Percentiles rank a stretch among this genome's conserved stretches.
Conservation (phyloP, 1,140 invertebrate genomes). For the Leptonema lineaticorne region DNA sequence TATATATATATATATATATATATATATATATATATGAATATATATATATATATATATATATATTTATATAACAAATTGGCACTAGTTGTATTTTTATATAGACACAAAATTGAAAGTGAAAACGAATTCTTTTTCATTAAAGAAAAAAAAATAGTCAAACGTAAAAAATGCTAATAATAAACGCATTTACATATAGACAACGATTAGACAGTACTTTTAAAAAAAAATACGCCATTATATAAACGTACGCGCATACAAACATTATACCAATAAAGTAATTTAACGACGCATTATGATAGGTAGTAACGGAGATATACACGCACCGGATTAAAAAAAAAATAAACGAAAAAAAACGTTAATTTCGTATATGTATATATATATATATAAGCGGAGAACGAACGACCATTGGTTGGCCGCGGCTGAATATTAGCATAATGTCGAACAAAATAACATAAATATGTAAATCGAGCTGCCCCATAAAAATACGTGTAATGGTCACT, state of each 20-base stretch:
- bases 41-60: too few species aligned
- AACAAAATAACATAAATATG: conserved; percentile 23
- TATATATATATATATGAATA: too few species aligned
- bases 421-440: conserved; percentile 9
- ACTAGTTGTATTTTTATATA: too few species aligned
- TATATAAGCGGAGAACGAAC: too few species aligned
- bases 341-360: background rate
- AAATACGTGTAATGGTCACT: conserved; percentile 19
- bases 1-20: too few species aligned
- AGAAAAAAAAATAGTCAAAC: too few species aligned
- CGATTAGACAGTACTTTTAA: background rate
- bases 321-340: background rate
- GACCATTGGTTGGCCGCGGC: conserved; percentile 1
- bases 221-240: background rate
- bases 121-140: too few species aligned
- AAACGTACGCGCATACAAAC: background rate
- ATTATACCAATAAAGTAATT: background rate
- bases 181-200: too few species aligned
- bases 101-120: too few species aligned
- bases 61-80: too few species aligned
- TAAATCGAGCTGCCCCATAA: conserved; percentile 13
- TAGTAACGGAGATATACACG: background rate
- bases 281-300: conserved; percentile 1
- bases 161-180: background rate
- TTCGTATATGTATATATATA: too few species aligned